phyloP scores from a whole-genome alignment of 2,797 vertebrate genomes.

The Delichon dasypus region DNA sequence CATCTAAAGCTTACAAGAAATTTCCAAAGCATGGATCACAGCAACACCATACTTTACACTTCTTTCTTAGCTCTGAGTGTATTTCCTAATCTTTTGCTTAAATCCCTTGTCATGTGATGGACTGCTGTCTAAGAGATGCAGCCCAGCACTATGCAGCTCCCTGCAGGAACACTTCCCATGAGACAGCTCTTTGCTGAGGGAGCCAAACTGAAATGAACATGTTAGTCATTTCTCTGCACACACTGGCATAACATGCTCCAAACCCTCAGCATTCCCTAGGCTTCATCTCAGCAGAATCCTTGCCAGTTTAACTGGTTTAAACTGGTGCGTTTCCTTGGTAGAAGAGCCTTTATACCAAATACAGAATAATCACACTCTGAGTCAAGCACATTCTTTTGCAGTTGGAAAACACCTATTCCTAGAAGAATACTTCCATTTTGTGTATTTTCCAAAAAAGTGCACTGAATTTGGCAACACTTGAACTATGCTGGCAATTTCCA shows the following conservation, averaged over 20 bases:
- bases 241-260: accelerated
- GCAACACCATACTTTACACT: neutral
- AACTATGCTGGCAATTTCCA: neutral
- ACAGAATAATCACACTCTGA: neutral
- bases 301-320: neutral
- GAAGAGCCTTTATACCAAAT: neutral
- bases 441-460: neutral
- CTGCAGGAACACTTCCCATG: neutral
- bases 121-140: neutral
- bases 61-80: neutral
- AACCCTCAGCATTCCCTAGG: neutral
- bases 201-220: neutral
- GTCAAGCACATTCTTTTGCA: neutral
- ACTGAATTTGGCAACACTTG: neutral
- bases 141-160: neutral
- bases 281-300: neutral
- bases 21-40: neutral
- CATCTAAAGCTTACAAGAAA: neutral
- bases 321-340: neutral
- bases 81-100: neutral
- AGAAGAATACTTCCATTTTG: neutral
- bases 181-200: neutral
- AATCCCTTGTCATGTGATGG: accelerated
- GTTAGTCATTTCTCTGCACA: neutral
- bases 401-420: conserved; percentile 28